Evolutionary conservation across 1,140 invertebrate genomes (phyloP), one percentile per base, ranked within the genome.

Genomic region (Drosophila leontia): DNA sequence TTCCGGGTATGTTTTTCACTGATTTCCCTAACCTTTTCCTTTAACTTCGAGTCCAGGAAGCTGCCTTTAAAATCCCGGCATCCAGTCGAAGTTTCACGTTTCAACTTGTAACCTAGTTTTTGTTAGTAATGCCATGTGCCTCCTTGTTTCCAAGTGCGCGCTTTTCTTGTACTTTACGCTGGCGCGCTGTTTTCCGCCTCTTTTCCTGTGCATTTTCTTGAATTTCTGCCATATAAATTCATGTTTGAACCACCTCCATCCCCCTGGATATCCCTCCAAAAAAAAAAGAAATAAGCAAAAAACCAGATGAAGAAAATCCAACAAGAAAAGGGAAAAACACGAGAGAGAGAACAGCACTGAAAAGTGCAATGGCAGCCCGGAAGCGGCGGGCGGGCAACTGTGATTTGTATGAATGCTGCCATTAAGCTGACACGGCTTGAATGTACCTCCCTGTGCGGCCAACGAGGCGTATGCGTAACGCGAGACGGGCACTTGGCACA

Each of bases 351-450:
- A 56, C 34, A 63, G 51, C 61, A 65, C 44, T 62, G 72, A 86
- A 87, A 87, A 87, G 83, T 87, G 84, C 84, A 87, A 75, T 67
- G 53, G 67, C 67, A 88, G 80, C 62, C 74, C 58, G 44, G 65
- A 60, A 76, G 69, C 71, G 67, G 67, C 76, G 77, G 42, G 53
- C 50, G 70, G 70, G 80, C 60, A 61, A 71, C 80, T 57, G 64
- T 78, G 84, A 87, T 86, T 87, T 82, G 61, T 82, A 87, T 87
- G 84, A 88, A 87, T 83, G 77, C 77, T 75, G 61, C 84, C 77
- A 80, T 83, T 88, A 83, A 63, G 64, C 76, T 77, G 68, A 87
- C 71, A 78, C 76, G 62, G 39, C 75, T 78, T 45, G 50, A 70
- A 55, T 68, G 32, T 42, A 51, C 63, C 41, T 50, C 39, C 62